Evolutionary conservation across 2,113 vertebrate species (phyloP), one percentile per base, ranked within the genome.

Genomic region (Typhlomys cinereus): DNA sequence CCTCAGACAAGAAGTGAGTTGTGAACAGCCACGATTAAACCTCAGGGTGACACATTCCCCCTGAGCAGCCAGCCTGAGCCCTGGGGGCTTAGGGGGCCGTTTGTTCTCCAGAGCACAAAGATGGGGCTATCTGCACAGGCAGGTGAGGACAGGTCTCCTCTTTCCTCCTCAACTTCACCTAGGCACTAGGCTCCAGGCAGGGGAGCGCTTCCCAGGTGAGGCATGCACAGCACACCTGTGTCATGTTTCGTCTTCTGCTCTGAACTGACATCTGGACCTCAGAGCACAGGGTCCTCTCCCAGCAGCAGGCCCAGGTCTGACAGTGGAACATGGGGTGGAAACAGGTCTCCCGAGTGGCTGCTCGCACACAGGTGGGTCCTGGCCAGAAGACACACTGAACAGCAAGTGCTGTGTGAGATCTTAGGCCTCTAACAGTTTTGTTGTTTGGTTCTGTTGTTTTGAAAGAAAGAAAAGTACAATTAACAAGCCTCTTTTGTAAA

Each of bases 401-500:
- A 48, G 94, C 92, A 80, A 59, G 66, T 36, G 61, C 97, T 94
- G 90, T 85, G 74, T 76, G 94, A 64, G 82, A 94, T 95, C 88
- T 92, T 96, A 94, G 93, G 95, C 81, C 96, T 80, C 66, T 57
- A 76, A 31, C n/a, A 76, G 48, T 44, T 44, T 54, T 62, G 80
- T 85, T 48, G 44, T 85, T 89, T 92, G 92, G 74, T n/a, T 85
- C 74, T 82, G 85, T 50, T 76, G 89, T 89, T 71, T 92, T 76
- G 20, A 92, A 96, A 92, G 95, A 95, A 1, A 52, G 93, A 46
- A 69, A 96, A 96, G 91, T 97, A 96, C 97, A 95, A 97, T 97
- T 97, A 98, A 97, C 17, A 73, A 96, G 70, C 80, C 70, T 89
- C 82, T 96, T 97, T 97, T 98, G 97, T 98, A 97, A 98, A 98